Conservation (phyloP, 2,888 invertebrate species). For the Apodemia mormo region DNA sequence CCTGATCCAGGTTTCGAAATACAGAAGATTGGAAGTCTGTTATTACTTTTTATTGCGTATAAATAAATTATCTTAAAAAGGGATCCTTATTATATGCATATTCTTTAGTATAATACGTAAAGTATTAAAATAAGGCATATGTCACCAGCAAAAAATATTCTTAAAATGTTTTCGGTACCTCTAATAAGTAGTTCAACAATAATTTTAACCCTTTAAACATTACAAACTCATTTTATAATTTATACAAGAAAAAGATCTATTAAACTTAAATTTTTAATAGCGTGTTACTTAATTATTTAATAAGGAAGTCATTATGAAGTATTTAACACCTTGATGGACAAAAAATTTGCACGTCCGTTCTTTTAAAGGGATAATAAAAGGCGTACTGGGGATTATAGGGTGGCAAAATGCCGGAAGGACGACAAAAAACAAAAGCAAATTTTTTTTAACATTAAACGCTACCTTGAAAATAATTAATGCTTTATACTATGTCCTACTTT, state of each 20-base stretch:
- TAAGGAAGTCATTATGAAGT: slow-evolving; percentile 56
- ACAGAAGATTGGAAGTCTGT: too few species aligned
- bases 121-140: too few species aligned
- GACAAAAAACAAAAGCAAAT: slow-evolving; percentile 21
- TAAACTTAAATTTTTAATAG: slow-evolving; percentile 72
- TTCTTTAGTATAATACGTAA: too few species aligned
- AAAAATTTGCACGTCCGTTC: slow-evolving; percentile 53
- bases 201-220: slow-evolving; percentile 37
- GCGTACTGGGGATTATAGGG: slow-evolving; percentile 35
- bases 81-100: too few species aligned
- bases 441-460: too few species aligned
- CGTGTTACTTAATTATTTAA: slow-evolving; percentile 53
- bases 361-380: slow-evolving; percentile 29
- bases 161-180: slow-evolving; percentile 21
- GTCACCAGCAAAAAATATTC: too few species aligned
- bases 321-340: slow-evolving; percentile 63
- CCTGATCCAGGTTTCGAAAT: too few species aligned
- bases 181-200: slow-evolving; percentile 63
- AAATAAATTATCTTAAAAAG: too few species aligned
- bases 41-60: too few species aligned
- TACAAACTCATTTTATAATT: slow-evolving; percentile 48
- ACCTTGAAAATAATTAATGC: too few species aligned
- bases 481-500: too few species aligned
- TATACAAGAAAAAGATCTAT: slow-evolving; percentile 49
- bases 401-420: slow-evolving; percentile 27